Percentiles rank a stretch among this genome's conserved stretches.
phyloP scores from a whole-genome alignment of 2,888 invertebrate genomes.

The Platerodrilus igneus region DNA sequence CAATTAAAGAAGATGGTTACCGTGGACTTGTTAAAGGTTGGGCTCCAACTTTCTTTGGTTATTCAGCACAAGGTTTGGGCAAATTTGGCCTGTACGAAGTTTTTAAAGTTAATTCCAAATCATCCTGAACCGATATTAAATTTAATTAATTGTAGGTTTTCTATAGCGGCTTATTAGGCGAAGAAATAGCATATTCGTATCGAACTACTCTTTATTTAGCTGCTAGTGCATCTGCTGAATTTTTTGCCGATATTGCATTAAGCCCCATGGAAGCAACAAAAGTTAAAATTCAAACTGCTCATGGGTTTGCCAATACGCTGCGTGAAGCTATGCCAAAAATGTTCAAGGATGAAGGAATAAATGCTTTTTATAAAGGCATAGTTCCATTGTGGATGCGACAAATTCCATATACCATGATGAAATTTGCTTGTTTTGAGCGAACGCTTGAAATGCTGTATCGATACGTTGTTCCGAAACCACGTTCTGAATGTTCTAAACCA shows the following conservation, averaged over 20 bases:
- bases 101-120: constrained; percentile 40
- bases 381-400: constrained; percentile 97
- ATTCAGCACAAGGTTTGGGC: constrained; percentile 91
- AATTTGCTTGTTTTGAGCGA: constrained; percentile 97
- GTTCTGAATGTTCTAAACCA: constrained; percentile 82
- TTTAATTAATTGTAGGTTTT: constrained; percentile 62
- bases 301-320: constrained; percentile 85
- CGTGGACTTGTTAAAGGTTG: constrained; percentile 89
- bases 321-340: constrained; percentile 90
- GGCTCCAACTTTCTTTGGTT: constrained; percentile 97
- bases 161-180: constrained; percentile 80
- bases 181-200: constrained; percentile 88
- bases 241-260: constrained; percentile 96
- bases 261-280: constrained; percentile 97
- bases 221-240: constrained; percentile 95
- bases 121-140: constrained; percentile 12
- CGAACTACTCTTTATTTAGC: constrained; percentile 85
- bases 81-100: constrained; percentile 99
- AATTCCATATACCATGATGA: constrained; percentile 99
- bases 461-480: constrained; percentile 90
- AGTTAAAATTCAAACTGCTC: constrained; percentile 89
- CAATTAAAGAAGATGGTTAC: constrained; percentile 81
- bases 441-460: constrained; percentile 89
- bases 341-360: constrained; percentile 78
- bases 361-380: constrained; percentile 92